Evolutionary conservation across 2,113 vertebrate genomes (phyloP).

Genomic region (Alces alces): DNA sequence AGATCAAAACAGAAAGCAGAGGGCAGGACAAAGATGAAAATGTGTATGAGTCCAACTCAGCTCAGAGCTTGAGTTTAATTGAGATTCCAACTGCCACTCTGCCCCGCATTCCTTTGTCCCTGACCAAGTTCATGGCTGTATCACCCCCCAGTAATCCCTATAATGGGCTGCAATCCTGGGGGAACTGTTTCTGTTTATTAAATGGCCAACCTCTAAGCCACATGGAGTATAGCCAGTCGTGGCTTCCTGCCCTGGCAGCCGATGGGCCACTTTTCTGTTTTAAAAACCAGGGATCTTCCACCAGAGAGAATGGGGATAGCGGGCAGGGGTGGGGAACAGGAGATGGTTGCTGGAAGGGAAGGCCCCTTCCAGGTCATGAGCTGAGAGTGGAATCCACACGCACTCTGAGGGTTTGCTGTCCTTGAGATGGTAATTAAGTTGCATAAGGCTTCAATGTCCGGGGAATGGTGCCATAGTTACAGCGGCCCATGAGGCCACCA

Average conservation of each 20-base stretch:
- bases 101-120: constrained; percentile 27
- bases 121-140: not conserved
- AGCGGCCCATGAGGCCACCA: not conserved
- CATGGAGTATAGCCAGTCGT: not conserved
- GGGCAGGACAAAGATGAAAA: not conserved
- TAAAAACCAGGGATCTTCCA: not conserved
- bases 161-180: not conserved
- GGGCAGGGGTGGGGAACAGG: not conserved
- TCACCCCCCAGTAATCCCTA: not conserved
- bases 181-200: constrained; percentile 36
- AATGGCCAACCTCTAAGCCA: constrained; percentile 7
- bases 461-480: not conserved
- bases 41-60: not conserved
- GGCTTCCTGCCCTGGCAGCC: not conserved
- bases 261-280: not conserved
- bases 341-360: not conserved
- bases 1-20: not conserved
- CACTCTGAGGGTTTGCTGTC: too few relatives aligned
- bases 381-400: not conserved
- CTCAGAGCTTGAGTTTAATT: not conserved
- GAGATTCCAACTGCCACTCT: not conserved
- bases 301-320: not conserved
- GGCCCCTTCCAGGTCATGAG: not conserved
- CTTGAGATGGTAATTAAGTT: not conserved
- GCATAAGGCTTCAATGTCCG: not conserved